Conservation (phyloP, 2,888 invertebrate species). For the Lymantria monacha region DNA sequence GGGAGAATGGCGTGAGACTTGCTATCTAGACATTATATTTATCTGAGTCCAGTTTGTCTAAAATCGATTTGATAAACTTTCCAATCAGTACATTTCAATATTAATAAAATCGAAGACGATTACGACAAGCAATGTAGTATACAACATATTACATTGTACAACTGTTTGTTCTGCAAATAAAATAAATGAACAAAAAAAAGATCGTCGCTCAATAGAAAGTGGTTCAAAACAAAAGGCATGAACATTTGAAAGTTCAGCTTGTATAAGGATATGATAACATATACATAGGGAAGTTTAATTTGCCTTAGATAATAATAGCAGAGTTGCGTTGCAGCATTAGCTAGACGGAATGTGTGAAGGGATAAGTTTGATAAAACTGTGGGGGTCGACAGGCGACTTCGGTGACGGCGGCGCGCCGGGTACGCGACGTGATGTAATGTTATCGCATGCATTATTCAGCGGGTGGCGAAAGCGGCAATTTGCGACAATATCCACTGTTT, state of each 20-base stretch:
- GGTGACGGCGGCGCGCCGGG: conserved; percentile 41
- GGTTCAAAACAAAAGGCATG: conserved; percentile 20
- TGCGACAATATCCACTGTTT: conserved; percentile 81
- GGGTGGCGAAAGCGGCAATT: conserved; percentile 81
- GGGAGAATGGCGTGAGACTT: too few species aligned
- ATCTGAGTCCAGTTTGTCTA: too few species aligned
- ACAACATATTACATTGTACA: too few species aligned
- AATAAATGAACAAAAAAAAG: conserved; percentile 14
- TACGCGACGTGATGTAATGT: conserved; percentile 76
- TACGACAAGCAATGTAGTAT: too few species aligned
- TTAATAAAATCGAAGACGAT: too few species aligned
- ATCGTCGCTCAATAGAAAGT: conserved; percentile 30
- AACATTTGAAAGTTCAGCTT: conserved; percentile 43
- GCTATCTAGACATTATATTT: too few species aligned
- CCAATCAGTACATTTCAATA: too few species aligned
- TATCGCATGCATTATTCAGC: conserved; percentile 81
- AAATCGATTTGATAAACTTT: too few species aligned
- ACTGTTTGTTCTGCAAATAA: too few species aligned
- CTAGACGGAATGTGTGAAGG: conserved; percentile 46
- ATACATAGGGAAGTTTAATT: conserved; percentile 50
- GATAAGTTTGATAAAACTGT: conserved; percentile 47
- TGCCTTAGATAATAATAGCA: conserved; percentile 49
- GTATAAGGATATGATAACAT: conserved; percentile 49
- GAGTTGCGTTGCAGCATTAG: conserved; percentile 22
- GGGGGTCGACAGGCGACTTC: conserved; percentile 32